Evolutionary conservation across 2,888 invertebrate genomes (phyloP).

Genomic region (Ceraclea dissimilis): DNA sequence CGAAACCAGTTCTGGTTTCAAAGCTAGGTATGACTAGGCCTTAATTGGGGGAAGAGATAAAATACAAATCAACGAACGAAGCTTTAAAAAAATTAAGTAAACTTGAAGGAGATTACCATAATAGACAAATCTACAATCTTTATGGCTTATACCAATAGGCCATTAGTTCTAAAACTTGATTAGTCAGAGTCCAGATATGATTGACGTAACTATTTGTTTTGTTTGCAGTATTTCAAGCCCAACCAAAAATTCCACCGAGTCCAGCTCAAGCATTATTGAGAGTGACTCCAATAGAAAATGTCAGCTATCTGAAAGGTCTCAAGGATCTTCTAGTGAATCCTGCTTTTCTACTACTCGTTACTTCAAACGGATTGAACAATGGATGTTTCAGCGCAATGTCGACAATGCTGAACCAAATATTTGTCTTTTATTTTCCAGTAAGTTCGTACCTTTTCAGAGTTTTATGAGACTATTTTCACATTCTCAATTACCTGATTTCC

Average conservation of each 20-base stretch:
- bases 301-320: constrained; percentile 31
- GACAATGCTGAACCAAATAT: constrained; percentile 50
- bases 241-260: constrained; percentile 49
- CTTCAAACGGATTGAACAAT: constrained; percentile 63
- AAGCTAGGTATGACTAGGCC: too few relatives aligned
- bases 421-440: constrained; percentile 38
- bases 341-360: constrained; percentile 49
- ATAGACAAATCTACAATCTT: too few relatives aligned
- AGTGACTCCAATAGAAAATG: constrained; percentile 16
- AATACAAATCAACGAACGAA: too few relatives aligned
- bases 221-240: constrained; percentile 41
- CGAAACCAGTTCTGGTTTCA: too few relatives aligned
- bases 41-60: too few relatives aligned
- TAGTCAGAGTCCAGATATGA: too few relatives aligned
- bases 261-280: constrained; percentile 41
- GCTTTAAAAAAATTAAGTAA: too few relatives aligned
- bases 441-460: constrained; percentile 26
- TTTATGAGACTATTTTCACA: too few relatives aligned
- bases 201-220: not conserved
- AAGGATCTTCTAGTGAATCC: constrained; percentile 40
- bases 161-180: too few relatives aligned
- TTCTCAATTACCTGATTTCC: too few relatives aligned
- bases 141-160: too few relatives aligned
- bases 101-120: too few relatives aligned
- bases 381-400: constrained; percentile 66